Evolutionary conservation across 2,888 invertebrate genomes (phyloP), one percentile per base, ranked within the genome.

Genomic region (Oxytorus armatus): DNA sequence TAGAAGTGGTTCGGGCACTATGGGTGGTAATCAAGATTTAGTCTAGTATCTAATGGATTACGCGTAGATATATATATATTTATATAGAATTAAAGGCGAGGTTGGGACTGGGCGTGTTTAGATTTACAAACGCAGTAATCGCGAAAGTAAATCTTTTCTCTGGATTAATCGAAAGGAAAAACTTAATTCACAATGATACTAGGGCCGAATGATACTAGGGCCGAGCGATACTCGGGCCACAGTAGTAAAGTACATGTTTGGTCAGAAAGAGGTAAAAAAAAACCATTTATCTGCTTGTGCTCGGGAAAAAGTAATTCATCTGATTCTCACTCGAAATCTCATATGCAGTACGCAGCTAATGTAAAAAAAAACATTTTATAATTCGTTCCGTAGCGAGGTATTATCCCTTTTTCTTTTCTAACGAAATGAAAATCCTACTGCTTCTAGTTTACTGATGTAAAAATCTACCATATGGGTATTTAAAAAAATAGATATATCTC

Each of bases 171-270:
- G 5, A n/a, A 39, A 39, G 47, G 8, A 25, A 14, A 44, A n/a
- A 16, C 4, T 3, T 1, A 3, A 36, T 36, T 8, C 36, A 7
- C 36, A 33, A n/a, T n/a, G n/a, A n/a, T n/a, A n/a, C n/a, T n/a
- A n/a, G n/a, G n/a, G n/a, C n/a, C n/a, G n/a, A n/a, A n/a, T n/a
- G n/a, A n/a, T n/a, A n/a, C n/a, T n/a, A n/a, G n/a, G n/a, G n/a
- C n/a, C n/a, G n/a, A n/a, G n/a, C n/a, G n/a, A n/a, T n/a, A n/a
- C n/a, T n/a, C n/a, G n/a, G n/a, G 29, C 4, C 36, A 1, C 59
- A 72, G 70, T 72, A 72, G 70, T 59, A 36, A 51, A 49, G 47
- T n/a, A 33, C 18, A 29, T 57, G 36, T 36, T 10, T 47, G 21
- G 47, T 70, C 70, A 70, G 70, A 59, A 44, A 42, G 44, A 14